phyloP scores from a whole-genome alignment of 2,888 invertebrate genomes.

The Laspeyria flexula region DNA sequence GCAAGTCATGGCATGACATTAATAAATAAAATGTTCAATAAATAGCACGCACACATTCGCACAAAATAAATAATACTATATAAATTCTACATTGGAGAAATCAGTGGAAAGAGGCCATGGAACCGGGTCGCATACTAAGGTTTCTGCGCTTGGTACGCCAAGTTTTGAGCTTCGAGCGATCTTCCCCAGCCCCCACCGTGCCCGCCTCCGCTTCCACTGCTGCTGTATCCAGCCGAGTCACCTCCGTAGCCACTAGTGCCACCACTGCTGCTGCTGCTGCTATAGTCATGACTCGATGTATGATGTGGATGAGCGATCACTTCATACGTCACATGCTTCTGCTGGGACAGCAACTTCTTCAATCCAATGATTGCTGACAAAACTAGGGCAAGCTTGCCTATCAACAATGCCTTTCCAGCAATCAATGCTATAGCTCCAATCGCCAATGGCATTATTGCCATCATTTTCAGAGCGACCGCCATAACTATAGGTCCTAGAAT shows the following conservation, averaged over 20 bases:
- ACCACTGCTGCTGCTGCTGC: conserved; percentile 50
- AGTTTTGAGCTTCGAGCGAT: conserved; percentile 90
- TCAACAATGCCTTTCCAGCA: conserved; percentile 93
- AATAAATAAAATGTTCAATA: conserved; percentile 52
- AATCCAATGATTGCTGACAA: conserved; percentile 93
- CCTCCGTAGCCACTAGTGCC: conserved; percentile 89
- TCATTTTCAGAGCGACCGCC: conserved; percentile 91
- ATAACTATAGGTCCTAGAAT: conserved; percentile 92
- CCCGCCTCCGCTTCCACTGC: conserved; percentile 82
- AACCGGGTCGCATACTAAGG: conserved; percentile 81
- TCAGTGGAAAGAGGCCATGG: conserved; percentile 67
- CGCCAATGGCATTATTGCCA: conserved; percentile 91
- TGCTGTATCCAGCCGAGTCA: conserved; percentile 85
- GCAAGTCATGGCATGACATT: conserved; percentile 45
- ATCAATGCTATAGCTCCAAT: conserved; percentile 94
- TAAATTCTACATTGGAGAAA: conserved; percentile 68
- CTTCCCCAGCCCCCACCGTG: conserved; percentile 91
- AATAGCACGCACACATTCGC: conserved; percentile 64
- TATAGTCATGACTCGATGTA: conserved; percentile 88
- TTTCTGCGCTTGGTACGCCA: conserved; percentile 93
- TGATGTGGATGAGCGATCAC: conserved; percentile 94
- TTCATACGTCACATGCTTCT: conserved; percentile 95
- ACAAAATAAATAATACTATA: conserved; percentile 62
- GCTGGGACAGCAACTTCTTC: conserved; percentile 92
- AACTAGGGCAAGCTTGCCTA: conserved; percentile 94